Evolutionary conservation across 2,888 invertebrate genomes (phyloP), one percentile per base, ranked within the genome.

Genomic region (Drosophila colorata): DNA sequence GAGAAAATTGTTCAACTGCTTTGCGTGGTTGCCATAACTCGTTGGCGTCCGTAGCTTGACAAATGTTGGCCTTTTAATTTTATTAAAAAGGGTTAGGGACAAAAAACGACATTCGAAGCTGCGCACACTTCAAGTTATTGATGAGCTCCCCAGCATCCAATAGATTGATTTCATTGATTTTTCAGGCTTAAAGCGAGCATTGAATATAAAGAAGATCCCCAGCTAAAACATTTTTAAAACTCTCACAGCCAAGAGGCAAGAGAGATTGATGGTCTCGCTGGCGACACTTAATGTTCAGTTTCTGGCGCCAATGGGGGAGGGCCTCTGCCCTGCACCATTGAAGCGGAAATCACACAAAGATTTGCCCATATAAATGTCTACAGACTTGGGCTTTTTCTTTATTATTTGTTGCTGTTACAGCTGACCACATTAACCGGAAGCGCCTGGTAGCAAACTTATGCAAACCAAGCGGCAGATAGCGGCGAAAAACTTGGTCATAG

Each of bases 341-440:
- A 80, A 77, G 81, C 80, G 80, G 71, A 87, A 85, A 85, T 85
- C 85, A 85, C 85, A 85, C 83, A 85, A 74, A 69, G 80, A 85
- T 71, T 74, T 74, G 60, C 63, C 71, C 76, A 77, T 72, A 76
- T 72, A 77, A 77, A 70, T 79, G 87, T 83, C 78, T 76, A 16
- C 20, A 56, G 53, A 76, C 69, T 78, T 78, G 69, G 77, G 60
- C 51, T 67, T 61, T 63, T 61, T 47, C 70, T 63, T 71, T 70
- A 73, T 49, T 52, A 35, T 70, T 61, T 72, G 56, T 67, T 67
- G 49, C 38, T 52, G 55, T 51, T 63, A 69, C 58, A 63, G 61
- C 68, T 77, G 83, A 87, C 87, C 87, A 81, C 86, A 87, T 85
- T 83, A 86, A 87, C 86, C 86, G 87, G 86, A 86, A 87, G 83